Percentiles rank a stretch among this genome's conserved stretches.
These are phyloP conservation scores for Ceratothoa steindachneri DNA, from an alignment of 2,888 invertebrate species.

Conservation along the genomic window DNA sequence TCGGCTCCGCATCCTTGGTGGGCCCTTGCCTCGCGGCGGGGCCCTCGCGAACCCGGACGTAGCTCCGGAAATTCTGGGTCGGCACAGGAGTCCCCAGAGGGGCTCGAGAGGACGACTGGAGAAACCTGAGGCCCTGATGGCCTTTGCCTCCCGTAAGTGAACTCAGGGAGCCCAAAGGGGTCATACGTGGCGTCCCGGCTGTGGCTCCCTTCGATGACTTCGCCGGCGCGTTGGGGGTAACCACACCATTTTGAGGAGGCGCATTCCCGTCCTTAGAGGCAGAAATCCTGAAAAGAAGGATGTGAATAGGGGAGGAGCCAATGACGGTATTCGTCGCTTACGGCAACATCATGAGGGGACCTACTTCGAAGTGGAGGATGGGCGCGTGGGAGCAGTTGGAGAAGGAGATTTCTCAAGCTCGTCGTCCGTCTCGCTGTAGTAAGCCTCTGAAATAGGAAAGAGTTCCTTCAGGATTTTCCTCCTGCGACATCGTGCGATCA, in stretches of 20 bases:
- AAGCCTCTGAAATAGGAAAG: too few relatives aligned
- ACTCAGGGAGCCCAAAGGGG: not conserved
- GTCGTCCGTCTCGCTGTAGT: slow-evolving; percentile 47
- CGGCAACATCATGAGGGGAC: not conserved
- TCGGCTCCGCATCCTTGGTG: slow-evolving; percentile 1
- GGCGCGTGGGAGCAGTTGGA: too few relatives aligned
- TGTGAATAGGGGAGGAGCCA: not conserved
- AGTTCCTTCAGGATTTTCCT: too few relatives aligned
- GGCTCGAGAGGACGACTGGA: slow-evolving; percentile 35
- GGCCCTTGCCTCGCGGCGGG: not conserved
- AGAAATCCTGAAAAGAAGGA: too few relatives aligned
- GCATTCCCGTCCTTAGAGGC: not conserved
- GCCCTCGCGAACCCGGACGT: slow-evolving; percentile 26
- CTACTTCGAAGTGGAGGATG: not conserved
- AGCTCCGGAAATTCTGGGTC: slow-evolving; percentile 41
- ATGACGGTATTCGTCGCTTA: not conserved
- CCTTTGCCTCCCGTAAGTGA: not conserved
- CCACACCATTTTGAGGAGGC: not conserved
- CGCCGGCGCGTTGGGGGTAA: not conserved
- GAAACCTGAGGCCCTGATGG: slow-evolving; percentile 25
- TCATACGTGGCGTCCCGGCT: not conserved
- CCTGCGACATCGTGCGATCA: too few relatives aligned
- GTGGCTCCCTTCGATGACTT: not conserved
- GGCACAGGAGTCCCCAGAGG: slow-evolving; percentile 36
- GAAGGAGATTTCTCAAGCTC: slow-evolving; percentile 31